Percentiles rank a stretch among this genome's conserved stretches.
Conservation (phyloP, 2,797 vertebrate genomes). For the Esox masquinongy region DNA sequence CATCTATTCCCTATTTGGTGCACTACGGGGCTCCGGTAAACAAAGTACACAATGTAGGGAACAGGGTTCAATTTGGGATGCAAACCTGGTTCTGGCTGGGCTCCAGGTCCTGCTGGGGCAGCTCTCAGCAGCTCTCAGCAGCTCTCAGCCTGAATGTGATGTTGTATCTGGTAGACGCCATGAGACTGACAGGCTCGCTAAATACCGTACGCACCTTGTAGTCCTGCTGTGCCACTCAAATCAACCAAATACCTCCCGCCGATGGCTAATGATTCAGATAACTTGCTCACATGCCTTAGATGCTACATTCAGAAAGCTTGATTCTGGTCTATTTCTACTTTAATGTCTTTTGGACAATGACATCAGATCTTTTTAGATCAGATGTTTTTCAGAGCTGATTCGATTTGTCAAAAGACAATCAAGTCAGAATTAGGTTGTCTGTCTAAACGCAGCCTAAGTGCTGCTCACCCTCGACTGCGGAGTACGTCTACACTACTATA, state of each 20-base stretch:
- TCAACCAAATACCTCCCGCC: not conserved
- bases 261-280: not conserved
- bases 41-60: not conserved
- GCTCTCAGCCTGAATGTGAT: slow-evolving; percentile 11
- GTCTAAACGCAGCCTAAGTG: not conserved
- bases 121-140: not conserved
- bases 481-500: not conserved
- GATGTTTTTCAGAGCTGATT: too few species aligned
- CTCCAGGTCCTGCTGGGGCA: not conserved
- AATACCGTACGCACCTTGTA: not conserved
- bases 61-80: not conserved
- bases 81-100: not conserved
- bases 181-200: not conserved
- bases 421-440: too few species aligned
- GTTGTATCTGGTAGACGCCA: not conserved
- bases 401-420: too few species aligned
- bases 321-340: too few species aligned
- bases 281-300: not conserved
- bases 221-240: not conserved
- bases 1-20: too few species aligned
- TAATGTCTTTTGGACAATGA: too few species aligned
- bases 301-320: too few species aligned
- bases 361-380: too few species aligned
- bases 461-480: not conserved
- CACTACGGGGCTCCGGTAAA: too few species aligned